Evolutionary conservation across 2,888 invertebrate genomes (phyloP), one percentile per base, ranked within the genome.

Genomic region (Stenotaenia linearis): DNA sequence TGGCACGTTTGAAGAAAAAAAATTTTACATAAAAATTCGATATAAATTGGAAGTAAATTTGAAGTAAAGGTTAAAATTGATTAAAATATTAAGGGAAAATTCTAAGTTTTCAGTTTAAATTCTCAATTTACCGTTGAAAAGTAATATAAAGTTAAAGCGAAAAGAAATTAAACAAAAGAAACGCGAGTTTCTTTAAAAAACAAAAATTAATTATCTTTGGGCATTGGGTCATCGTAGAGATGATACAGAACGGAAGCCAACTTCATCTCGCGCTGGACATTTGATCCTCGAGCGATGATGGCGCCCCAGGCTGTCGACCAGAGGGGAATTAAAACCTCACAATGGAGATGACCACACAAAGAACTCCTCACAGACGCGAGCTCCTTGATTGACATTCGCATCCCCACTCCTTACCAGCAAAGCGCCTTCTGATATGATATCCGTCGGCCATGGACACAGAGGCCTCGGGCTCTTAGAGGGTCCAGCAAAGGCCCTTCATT

Each of bases 401-500:
- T 28, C 25, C 69, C 69, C 61, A 69, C 69, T 69, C 69, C 69
- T 69, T 28, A 69, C 69, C 69, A 69, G 50, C 28, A 28, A 69
- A 28, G 69, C 69, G 23, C 69, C 28, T 69, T 25, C 69, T 69
- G 69, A 69, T 69, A 69, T 69, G 69, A 69, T 69, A 69, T 69
- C 69, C 69, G 61, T 61, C 61, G 61, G 61, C 61, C 61, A 23
- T 28, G 69, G 69, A 69, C 69, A 69, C 69, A 28, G 56, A 23
- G 69, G 69, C 69, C 28, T 69, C 69, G 69, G 69, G 69, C 69
- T 25, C 69, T 28, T 28, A 69, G 69, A 69, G 69, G 69, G 69
- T 69, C 69, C 69, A 69, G 69, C 69, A 69, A 69, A 69, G 69
- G 69, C 69, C 69, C 69, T 69, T 75, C 76, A 75, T 75, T 75